Conservation (phyloP, 2,113 vertebrate genomes). For the Columba livia region DNA sequence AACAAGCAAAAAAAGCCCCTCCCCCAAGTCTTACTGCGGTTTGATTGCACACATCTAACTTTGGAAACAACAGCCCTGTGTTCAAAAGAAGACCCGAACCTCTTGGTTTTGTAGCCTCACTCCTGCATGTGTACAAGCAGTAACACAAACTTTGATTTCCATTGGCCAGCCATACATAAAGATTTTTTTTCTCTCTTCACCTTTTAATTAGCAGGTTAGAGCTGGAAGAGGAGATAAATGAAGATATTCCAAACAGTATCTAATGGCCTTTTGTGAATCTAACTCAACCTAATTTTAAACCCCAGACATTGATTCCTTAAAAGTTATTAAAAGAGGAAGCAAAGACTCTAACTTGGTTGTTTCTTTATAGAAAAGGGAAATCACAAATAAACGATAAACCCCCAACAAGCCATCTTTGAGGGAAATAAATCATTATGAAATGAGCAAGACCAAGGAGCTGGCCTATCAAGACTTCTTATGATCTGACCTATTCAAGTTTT, state of each 20-base stretch:
- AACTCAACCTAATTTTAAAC: background rate
- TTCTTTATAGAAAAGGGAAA: background rate
- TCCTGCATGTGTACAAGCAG: background rate
- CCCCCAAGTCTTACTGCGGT: background rate
- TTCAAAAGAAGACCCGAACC: background rate
- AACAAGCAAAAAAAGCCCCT: background rate
- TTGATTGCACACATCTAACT: background rate
- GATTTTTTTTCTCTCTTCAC: background rate
- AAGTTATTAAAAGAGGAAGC: background rate
- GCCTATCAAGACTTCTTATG: background rate
- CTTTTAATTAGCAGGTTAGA: background rate
- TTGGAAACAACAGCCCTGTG: background rate
- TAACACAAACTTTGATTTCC: constrained; percentile 10
- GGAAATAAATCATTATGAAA: background rate
- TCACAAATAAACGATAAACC: background rate
- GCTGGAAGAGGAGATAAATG: background rate
- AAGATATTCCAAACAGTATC: background rate
- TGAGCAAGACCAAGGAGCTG: background rate
- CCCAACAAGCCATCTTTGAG: background rate
- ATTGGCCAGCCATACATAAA: background rate
- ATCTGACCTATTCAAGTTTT: background rate
- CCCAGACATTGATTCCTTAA: background rate
- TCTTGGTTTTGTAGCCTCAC: background rate
- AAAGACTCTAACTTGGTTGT: background rate
- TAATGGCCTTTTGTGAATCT: background rate